Evolutionary conservation across 2,888 invertebrate genomes (phyloP).

Genomic region (Nebria brevicollis): DNA sequence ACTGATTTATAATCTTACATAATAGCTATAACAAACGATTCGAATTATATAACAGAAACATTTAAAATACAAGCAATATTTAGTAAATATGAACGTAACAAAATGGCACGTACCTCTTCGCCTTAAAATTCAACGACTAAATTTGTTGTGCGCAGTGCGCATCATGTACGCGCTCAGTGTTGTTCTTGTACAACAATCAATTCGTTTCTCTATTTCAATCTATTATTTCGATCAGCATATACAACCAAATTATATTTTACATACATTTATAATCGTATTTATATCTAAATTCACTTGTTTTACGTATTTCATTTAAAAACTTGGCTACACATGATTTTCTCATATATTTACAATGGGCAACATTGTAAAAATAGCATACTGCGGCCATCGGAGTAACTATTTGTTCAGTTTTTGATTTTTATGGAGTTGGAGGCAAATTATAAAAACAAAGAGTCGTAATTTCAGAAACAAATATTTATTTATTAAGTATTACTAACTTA

Average conservation of each 20-base stretch:
- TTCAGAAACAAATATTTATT: not conserved
- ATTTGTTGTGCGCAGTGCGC: not conserved
- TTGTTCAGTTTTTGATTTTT: not conserved
- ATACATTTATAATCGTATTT: not conserved
- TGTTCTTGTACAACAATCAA: not conserved
- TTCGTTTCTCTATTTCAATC: no score
- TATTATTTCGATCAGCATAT: not conserved
- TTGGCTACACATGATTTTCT: not conserved
- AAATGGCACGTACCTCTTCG: not conserved
- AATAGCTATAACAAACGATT: slow-evolving; percentile 5
- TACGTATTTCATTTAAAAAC: not conserved
- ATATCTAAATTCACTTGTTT: not conserved
- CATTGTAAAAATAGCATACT: not conserved
- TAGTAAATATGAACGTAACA: not conserved
- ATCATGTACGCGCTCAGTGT: slow-evolving; percentile 7
- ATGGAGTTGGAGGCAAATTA: not conserved
- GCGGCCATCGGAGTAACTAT: not conserved
- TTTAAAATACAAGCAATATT: not conserved
- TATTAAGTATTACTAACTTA: slow-evolving; percentile 21
- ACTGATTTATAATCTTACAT: not conserved
- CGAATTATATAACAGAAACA: slow-evolving; percentile 17
- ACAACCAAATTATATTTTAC: not conserved
- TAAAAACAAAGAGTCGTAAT: not conserved
- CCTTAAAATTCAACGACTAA: not conserved
- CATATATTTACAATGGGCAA: not conserved